Evolutionary conservation across 2,797 vertebrate species (phyloP), one percentile per base, ranked within the genome.

Genomic region (Macropodus opercularis): DNA sequence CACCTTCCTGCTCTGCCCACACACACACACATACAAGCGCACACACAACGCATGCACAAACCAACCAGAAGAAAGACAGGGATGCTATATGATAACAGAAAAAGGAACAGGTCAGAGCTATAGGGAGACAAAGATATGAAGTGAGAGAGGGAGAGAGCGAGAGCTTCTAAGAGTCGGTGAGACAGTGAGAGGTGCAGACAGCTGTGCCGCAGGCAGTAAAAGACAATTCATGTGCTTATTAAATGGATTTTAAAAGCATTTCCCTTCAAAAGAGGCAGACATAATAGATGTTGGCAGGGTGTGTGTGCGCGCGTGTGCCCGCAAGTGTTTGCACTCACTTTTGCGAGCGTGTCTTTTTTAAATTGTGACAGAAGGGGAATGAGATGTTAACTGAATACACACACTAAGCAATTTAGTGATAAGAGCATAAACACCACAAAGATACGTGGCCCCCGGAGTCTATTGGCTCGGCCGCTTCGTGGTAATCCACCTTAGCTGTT

Each of bases 241-340:
- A 87, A 89, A 87, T 83, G 71, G 71, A 84, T 63, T 85, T 85
- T 74, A 87, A 89, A 90, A 86, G 75, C 70, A 62, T 76, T 80
- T 85, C 57, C 44, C 44, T 80, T 84, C 64, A 77, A 71, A 85
- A 73, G 66, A 64, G 43, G 15, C 29, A 38, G 67, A 53, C 11
- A 4, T 51, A 53, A 82, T 72, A 27, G 38, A 69, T 22, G 41
- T 46, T 50, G 61, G 63, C 50, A 69, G 36, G 34, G 21, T n/a
- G 23, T 62, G 47, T 47, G 19, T 41, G 43, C n/a, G 15, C 32
- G n/a, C 23, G 19, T 18, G 11, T 24, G 21, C 21, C 17, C 42
- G 22, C 17, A 22, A 46, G 46, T 31, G 17, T 51, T 43, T 68
- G 17, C 34, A 9, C 43, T 48, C 49, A 18, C 56, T 53, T 69